Conservation (phyloP, 2,113 vertebrate genomes). For the Bos indicus region DNA sequence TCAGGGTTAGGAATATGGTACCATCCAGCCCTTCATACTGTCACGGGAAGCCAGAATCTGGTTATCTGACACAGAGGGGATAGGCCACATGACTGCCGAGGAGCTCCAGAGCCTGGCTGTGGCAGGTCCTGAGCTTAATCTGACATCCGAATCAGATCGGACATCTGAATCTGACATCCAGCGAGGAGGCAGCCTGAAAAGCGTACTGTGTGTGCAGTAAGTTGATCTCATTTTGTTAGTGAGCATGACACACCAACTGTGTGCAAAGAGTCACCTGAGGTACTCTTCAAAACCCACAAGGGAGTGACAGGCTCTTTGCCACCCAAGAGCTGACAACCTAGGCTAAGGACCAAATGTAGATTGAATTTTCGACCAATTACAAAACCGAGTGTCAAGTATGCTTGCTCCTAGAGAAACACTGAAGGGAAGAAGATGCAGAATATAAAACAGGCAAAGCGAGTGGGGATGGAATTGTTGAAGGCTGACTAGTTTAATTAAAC, state of each 20-base stretch:
- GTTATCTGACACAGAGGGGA: neutral
- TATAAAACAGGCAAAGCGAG: neutral
- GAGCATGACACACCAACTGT: neutral
- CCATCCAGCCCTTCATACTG: neutral
- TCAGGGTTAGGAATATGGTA: neutral
- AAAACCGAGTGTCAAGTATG: neutral
- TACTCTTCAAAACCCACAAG: neutral
- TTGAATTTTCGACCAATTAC: slow-evolving; percentile 3
- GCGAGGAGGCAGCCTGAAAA: neutral
- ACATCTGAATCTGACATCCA: neutral
- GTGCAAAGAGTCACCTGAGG: neutral
- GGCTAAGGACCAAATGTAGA: neutral
- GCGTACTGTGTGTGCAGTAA: neutral
- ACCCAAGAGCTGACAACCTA: neutral
- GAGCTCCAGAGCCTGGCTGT: neutral
- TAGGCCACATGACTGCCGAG: neutral
- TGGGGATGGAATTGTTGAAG: neutral
- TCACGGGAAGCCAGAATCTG: neutral
- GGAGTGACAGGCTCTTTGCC: neutral
- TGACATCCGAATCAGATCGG: neutral
- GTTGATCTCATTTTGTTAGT: neutral
- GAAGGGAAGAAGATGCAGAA: neutral
- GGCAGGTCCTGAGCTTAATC: neutral
- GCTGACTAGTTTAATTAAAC: neutral
- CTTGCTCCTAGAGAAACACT: neutral